phyloP scores from a whole-genome alignment of 2,888 invertebrate genomes.

The Synanthedon tipuliformis region DNA sequence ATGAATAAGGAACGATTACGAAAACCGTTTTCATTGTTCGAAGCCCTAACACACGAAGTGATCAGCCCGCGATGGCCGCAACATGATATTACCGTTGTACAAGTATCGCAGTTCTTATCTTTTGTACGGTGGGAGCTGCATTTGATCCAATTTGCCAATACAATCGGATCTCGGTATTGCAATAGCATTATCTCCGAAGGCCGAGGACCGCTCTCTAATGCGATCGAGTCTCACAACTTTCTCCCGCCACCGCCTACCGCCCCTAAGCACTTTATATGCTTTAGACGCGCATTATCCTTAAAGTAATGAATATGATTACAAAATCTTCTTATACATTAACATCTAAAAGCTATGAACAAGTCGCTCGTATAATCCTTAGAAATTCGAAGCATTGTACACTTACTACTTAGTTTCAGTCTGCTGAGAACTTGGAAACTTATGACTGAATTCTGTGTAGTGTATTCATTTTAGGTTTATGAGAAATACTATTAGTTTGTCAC shows the following conservation, averaged over 20 bases:
- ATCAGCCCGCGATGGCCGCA: constrained; percentile 39
- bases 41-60: constrained; percentile 25
- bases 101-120: constrained; percentile 57
- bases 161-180: constrained; percentile 67
- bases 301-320: no score
- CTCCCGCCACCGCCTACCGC: constrained; percentile 8
- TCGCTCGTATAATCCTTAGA: no score
- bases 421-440: no score
- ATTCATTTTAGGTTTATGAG: no score
- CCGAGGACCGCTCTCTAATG: constrained; percentile 49
- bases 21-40: constrained; percentile 21
- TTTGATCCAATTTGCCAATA: constrained; percentile 72
- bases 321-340: no score
- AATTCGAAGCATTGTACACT: no score
- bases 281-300: no score
- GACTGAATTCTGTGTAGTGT: no score
- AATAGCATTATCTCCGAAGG: constrained; percentile 61
- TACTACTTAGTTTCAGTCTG: no score
- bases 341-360: no score
- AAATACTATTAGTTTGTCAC: no score
- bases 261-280: not conserved
- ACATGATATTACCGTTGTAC: constrained; percentile 47
- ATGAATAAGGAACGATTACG: constrained; percentile 18
- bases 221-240: constrained; percentile 49
- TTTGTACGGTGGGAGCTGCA: constrained; percentile 65